phyloP scores from a whole-genome alignment of 1,140 invertebrate species.

The Wasmannia auropunctata region DNA sequence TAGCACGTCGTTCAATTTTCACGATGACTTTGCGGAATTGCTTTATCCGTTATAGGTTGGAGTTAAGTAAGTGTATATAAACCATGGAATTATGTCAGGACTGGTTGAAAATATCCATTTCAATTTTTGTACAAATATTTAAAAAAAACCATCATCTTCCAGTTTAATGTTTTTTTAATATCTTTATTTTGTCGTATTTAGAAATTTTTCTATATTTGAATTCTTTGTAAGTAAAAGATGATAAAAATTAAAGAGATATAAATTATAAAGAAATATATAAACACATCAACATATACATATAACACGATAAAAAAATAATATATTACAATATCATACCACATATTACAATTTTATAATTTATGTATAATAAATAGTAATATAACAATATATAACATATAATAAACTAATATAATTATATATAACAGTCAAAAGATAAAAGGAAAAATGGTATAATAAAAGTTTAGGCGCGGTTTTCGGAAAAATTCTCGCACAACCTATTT shows the following conservation, averaged over 20 bases:
- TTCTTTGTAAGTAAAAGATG: neutral
- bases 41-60: neutral
- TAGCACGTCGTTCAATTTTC: conserved; percentile 5
- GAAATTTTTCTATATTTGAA: neutral
- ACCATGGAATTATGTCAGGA: neutral
- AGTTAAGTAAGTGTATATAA: neutral
- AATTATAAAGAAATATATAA: neutral
- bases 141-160: neutral
- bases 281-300: neutral
- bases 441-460: too few relatives aligned
- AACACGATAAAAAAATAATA: neutral
- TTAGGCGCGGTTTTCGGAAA: too few relatives aligned
- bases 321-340: too few relatives aligned
- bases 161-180: conserved; percentile 9
- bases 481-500: too few relatives aligned
- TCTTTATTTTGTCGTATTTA: neutral
- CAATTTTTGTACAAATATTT: neutral
- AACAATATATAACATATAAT: neutral
- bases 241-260: too few relatives aligned
- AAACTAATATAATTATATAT: too few relatives aligned
- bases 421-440: too few relatives aligned
- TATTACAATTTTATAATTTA: too few relatives aligned
- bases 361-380: too few relatives aligned
- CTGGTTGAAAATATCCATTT: neutral
- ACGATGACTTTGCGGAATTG: neutral